A percentile compares a stretch with the other conserved stretches of the same genome.
Conservation (phyloP, 2,797 vertebrate genomes). For the Myotis daubentonii region DNA sequence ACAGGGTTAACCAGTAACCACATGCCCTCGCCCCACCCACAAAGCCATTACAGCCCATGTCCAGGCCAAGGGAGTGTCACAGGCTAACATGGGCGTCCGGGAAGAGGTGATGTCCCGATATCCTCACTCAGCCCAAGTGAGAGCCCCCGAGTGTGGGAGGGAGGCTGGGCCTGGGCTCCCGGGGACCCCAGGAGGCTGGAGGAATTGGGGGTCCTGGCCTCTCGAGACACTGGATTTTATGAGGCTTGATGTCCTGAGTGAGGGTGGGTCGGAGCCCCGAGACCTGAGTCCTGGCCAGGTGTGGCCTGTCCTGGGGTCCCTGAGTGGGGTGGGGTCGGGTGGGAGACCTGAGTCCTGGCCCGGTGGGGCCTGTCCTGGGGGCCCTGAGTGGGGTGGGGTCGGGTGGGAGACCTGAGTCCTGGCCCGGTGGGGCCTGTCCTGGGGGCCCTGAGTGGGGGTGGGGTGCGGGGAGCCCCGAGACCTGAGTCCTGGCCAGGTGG, state of each 20-base stretch:
- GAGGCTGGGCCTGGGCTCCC: background rate
- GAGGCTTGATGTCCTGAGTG: too few relatives aligned
- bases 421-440: background rate
- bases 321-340: background rate
- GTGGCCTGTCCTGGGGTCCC: background rate
- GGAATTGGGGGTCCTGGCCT: background rate
- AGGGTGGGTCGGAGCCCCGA: background rate
- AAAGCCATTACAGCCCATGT: background rate
- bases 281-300: too few relatives aligned
- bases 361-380: too few relatives aligned
- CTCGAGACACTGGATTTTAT: background rate
- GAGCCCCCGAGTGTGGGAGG: background rate
- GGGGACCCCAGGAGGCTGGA: background rate
- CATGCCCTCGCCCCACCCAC: background rate
- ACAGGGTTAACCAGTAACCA: conserved; percentile 78
- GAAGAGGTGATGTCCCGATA: background rate
- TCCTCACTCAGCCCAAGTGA: conserved; percentile 32
- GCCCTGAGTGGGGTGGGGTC: too few relatives aligned
- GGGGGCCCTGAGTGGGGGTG: background rate
- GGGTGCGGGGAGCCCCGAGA: too few relatives aligned
- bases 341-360: too few relatives aligned
- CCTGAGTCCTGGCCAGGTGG: too few relatives aligned
- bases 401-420: background rate
- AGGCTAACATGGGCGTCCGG: background rate
- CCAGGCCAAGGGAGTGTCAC: background rate